phyloP scores from a whole-genome alignment of 1,140 invertebrate species.

The Ips nitidus region DNA sequence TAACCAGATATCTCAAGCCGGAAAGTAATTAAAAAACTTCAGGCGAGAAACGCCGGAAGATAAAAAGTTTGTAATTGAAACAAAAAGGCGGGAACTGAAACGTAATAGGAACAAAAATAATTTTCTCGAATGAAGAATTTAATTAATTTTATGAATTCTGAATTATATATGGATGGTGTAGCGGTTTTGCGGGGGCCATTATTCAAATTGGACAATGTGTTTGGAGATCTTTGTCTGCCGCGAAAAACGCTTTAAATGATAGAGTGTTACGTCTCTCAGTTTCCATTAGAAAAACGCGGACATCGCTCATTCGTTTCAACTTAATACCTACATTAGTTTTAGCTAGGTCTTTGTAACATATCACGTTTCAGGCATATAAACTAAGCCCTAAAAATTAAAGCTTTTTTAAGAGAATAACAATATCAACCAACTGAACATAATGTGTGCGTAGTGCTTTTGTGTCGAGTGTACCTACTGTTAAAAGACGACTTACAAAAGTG shows the following conservation, averaged over 20 bases:
- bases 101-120: slow-evolving; percentile 26
- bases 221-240: slow-evolving; percentile 35
- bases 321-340: slow-evolving; percentile 1
- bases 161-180: slow-evolving; percentile 32
- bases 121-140: slow-evolving; percentile 26
- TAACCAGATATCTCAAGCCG: slow-evolving; percentile 2
- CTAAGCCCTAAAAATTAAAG: too few species aligned
- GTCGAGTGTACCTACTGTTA: too few species aligned
- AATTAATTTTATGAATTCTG: slow-evolving; percentile 33
- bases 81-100: slow-evolving; percentile 4
- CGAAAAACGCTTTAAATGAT: slow-evolving; percentile 33
- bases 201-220: slow-evolving; percentile 38
- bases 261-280: slow-evolving; percentile 20
- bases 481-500: too few species aligned
- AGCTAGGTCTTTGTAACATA: background rate
- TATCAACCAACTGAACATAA: too few species aligned
- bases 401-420: too few species aligned
- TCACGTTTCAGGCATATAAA: too few species aligned
- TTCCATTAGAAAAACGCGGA: slow-evolving; percentile 15
- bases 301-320: slow-evolving; percentile 8
- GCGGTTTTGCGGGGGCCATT: slow-evolving; percentile 25
- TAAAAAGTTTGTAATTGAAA: slow-evolving; percentile 26
- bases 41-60: slow-evolving; percentile 16
- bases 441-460: too few species aligned
- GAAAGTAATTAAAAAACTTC: slow-evolving; percentile 22